Evolutionary conservation across 2,888 invertebrate species (phyloP), one percentile per base, ranked within the genome.

Genomic region (Hololepta plana): DNA sequence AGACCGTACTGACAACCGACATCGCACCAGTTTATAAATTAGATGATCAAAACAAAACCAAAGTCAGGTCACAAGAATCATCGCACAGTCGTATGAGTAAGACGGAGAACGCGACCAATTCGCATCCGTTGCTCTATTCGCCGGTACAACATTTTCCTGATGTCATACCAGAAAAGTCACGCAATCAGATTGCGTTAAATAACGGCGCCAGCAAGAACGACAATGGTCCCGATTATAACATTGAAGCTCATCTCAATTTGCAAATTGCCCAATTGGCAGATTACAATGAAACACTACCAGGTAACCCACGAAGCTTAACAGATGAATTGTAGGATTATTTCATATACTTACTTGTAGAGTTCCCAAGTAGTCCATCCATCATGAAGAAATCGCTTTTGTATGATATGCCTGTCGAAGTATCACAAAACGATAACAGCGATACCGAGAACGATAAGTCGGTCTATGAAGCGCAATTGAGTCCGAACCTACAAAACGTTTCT

Each of bases 351-450:
- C 16, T 29, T 35, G 25, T 32, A 50, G 53, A 51, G 37, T 50
- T 70, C 59, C 64, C 67, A 12, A 64, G 62, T 19, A 66, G 68
- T 12, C 66, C 70, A 0, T 60, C 65, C 0, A 60, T 61, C 24
- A 47, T 64, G 15, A 60, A 62, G 8, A 48, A 59, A 20, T 49
- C 59, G 34, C 55, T 64, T 1, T 57, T 60, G 41, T 63, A 60
- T 34, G 62, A 67, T 23, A 46, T 67, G 33, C 67, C 67, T 0
- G 54, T 63, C 2, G 68, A 69, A 39, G 51, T 62, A 46, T 55
- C 52, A 19, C 42, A 43, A 28, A 38, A 41, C 29, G 50, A 46
- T 27, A 31, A 43, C n/a, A 52, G 51, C 32, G 58, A 58, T 38
- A 56, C 50, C 27, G 60, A 60, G 39, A 59, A 59, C 39, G 60